phyloP scores from a whole-genome alignment of 2,113 vertebrate genomes.

The Mastomys natalensis region DNA sequence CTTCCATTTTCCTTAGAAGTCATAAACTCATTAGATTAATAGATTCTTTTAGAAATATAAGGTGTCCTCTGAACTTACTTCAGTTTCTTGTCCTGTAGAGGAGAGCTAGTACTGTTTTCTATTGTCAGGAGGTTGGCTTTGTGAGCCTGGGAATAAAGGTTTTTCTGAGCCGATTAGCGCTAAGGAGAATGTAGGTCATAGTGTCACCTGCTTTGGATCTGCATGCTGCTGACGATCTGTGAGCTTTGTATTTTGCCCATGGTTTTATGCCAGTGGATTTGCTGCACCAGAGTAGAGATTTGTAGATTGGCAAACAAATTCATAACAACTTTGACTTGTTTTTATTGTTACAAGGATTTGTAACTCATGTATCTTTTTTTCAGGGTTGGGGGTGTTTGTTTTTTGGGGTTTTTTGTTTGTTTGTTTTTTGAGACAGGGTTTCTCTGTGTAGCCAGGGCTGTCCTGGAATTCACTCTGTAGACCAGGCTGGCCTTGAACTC shows the following conservation, averaged over 20 bases:
- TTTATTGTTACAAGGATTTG: conserved; percentile 45
- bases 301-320: conserved; percentile 14
- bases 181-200: not conserved
- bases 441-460: too few relatives aligned
- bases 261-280: not conserved
- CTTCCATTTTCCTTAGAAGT: conserved; percentile 6
- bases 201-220: not conserved
- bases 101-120: not conserved
- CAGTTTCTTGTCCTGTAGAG: conserved; percentile 17
- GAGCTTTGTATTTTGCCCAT: not conserved
- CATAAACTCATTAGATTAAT: not conserved
- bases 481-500: too few relatives aligned
- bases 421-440: too few relatives aligned
- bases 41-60: conserved; percentile 19
- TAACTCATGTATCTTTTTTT: conserved; percentile 48
- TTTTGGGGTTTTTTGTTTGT: too few relatives aligned
- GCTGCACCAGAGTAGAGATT: not conserved
- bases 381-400: too few relatives aligned
- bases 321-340: conserved; percentile 11
- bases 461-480: too few relatives aligned
- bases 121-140: conserved; percentile 29
- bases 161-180: not conserved
- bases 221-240: not conserved
- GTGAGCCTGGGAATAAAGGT: not conserved
- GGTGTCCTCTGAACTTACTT: not conserved